Evolutionary conservation across 2,888 invertebrate species (phyloP).

Genomic region (Auanema sp.): DNA sequence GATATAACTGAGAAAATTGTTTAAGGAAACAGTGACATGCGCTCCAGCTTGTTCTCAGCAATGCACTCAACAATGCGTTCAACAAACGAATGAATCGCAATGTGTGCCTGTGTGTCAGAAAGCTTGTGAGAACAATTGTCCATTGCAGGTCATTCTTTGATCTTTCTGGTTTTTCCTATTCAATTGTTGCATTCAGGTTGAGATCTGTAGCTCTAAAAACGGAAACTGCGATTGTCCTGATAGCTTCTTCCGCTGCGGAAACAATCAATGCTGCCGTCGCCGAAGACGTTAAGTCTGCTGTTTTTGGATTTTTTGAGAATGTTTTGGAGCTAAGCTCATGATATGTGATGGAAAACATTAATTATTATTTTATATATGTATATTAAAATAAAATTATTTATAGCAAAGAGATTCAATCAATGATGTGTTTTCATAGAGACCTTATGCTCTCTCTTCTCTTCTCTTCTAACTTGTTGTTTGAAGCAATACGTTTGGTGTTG

Average conservation of each 20-base stretch:
- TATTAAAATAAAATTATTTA: too few relatives aligned
- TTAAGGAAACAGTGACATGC: conserved; percentile 29
- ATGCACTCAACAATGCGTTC: conserved; percentile 33
- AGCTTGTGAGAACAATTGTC: conserved; percentile 39
- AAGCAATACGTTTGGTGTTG: too few relatives aligned
- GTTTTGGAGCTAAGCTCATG: too few relatives aligned
- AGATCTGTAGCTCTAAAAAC: conserved; percentile 29
- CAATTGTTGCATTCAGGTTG: conserved; percentile 22
- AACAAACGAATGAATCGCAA: conserved; percentile 27
- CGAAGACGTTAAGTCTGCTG: conserved; percentile 26
- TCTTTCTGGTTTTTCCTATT: not conserved
- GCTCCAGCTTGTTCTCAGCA: conserved; percentile 34
- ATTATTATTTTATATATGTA: too few relatives aligned
- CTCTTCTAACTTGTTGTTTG: too few relatives aligned
- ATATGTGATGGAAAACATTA: too few relatives aligned
- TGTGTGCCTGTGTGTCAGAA: conserved; percentile 34
- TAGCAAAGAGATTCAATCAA: too few relatives aligned
- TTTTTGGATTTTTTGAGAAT: too few relatives aligned
- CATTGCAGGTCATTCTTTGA: conserved; percentile 22
- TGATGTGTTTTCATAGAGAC: too few relatives aligned
- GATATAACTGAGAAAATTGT: not conserved
- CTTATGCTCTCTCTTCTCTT: too few relatives aligned
- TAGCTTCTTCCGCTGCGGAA: conserved; percentile 35
- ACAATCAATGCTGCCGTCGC: conserved; percentile 42
- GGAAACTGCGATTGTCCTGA: conserved; percentile 32